Conservation (phyloP, 1,140 invertebrate genomes). For the Copidosoma floridanum region DNA sequence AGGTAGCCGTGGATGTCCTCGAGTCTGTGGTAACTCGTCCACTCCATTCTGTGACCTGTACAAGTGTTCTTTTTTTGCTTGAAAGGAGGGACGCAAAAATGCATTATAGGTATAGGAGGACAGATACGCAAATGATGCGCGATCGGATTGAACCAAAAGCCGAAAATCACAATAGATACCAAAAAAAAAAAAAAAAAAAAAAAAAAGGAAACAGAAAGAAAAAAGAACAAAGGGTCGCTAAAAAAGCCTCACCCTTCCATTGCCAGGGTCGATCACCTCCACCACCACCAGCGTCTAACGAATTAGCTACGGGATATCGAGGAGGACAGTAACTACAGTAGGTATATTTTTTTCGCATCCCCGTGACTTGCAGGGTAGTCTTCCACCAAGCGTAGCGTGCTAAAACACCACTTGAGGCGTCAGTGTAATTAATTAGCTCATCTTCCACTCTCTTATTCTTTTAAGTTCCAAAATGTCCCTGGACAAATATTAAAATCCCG, state of each 20-base stretch:
- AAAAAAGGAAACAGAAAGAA: too few relatives aligned
- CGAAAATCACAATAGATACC: too few relatives aligned
- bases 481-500: too few relatives aligned
- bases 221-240: too few relatives aligned
- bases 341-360: slow-evolving; percentile 36
- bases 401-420: slow-evolving; percentile 37
- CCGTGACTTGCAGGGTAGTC: slow-evolving; percentile 21
- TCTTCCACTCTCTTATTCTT: too few relatives aligned
- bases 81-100: too few relatives aligned
- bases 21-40: slow-evolving; percentile 74
- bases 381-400: slow-evolving; percentile 52
- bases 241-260: slow-evolving; percentile 52
- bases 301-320: slow-evolving; percentile 42
- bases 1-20: slow-evolving; percentile 71
- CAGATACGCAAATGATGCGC: too few relatives aligned
- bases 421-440: slow-evolving; percentile 5
- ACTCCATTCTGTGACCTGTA: slow-evolving; percentile 75
- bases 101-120: too few relatives aligned
- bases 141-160: too few relatives aligned
- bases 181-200: too few relatives aligned
- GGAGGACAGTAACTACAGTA: slow-evolving; percentile 29
- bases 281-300: slow-evolving; percentile 43
- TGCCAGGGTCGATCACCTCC: slow-evolving; percentile 39
- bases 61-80: too few relatives aligned
- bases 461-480: too few relatives aligned